A percentile compares a stretch with the other conserved stretches of the same genome.
These are phyloP conservation scores for Cremastinae sp. DNA, from an alignment of 2,888 invertebrate species.

Conservation along the genomic window DNA sequence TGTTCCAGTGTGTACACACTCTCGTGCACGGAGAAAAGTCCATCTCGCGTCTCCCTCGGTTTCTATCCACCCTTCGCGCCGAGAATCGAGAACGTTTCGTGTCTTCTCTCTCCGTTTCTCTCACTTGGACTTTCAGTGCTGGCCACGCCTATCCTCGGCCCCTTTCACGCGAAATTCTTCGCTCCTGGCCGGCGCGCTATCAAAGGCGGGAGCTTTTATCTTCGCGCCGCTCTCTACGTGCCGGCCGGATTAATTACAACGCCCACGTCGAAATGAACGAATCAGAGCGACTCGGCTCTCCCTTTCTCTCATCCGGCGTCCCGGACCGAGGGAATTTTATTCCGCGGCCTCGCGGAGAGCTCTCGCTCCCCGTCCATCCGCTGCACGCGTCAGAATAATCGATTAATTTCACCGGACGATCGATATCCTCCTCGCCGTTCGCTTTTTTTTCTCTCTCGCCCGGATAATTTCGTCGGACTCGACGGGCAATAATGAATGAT, in stretches of 20 bases:
- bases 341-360: constrained; percentile 41
- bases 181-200: constrained; percentile 62
- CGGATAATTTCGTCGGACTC: background rate
- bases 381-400: constrained; percentile 24
- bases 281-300: constrained; percentile 41
- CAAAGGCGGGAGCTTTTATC: constrained; percentile 80
- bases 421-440: background rate
- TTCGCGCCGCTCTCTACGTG: constrained; percentile 66
- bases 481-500: constrained; percentile 22
- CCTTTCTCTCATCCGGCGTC: too few relatives aligned
- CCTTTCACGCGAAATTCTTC: constrained; percentile 74
- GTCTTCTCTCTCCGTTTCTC: too few relatives aligned
- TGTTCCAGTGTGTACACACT: constrained; percentile 64
- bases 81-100: constrained; percentile 38
- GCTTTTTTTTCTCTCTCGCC: background rate
- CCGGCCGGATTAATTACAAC: constrained; percentile 77
- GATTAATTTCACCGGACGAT: constrained; percentile 49
- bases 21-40: too few relatives aligned
- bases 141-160: constrained; percentile 79
- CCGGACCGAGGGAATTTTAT: constrained; percentile 14
- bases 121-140: constrained; percentile 52
- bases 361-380: background rate
- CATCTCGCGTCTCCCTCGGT: constrained; percentile 77
- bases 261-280: constrained; percentile 77
- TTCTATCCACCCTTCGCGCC: constrained; percentile 75